Conservation (phyloP, 2,888 invertebrate species). For the Halocaridina rubra region DNA sequence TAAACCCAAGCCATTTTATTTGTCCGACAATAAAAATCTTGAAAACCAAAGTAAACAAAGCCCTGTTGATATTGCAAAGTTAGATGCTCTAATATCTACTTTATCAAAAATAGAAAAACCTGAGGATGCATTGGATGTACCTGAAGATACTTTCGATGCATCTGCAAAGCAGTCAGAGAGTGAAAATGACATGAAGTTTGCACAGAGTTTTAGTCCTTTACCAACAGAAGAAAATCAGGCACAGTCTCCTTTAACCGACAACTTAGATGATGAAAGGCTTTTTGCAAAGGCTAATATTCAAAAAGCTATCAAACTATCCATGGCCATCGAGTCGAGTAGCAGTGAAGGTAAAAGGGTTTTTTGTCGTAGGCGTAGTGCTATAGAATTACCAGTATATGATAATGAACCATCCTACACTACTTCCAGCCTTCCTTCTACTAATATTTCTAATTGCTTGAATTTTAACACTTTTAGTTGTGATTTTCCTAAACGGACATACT, state of each 20-base stretch:
- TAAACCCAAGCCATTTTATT: conserved; percentile 59
- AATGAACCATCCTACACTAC: conserved; percentile 9
- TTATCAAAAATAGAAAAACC: conserved; percentile 36
- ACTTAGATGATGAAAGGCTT: conserved; percentile 18
- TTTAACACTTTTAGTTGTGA: conserved; percentile 25
- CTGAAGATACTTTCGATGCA: not conserved
- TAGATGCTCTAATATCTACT: conserved; percentile 60
- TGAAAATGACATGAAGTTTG: conserved; percentile 30
- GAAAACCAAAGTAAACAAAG: not conserved
- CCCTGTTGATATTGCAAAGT: conserved; percentile 52
- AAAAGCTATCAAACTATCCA: conserved; percentile 61
- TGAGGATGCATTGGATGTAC: conserved; percentile 12
- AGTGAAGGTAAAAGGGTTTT: conserved; percentile 61
- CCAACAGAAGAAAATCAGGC: not conserved
- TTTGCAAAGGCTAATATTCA: conserved; percentile 59
- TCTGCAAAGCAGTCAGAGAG: no score
- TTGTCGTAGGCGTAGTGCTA: conserved; percentile 54
- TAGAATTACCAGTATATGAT: conserved; percentile 42
- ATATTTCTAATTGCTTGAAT: conserved; percentile 21
- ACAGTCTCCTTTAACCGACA: not conserved
- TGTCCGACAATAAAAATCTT: not conserved
- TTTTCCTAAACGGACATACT: not conserved
- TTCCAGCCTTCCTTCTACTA: conserved; percentile 42
- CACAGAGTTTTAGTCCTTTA: not conserved
- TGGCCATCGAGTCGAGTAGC: conserved; percentile 58